Evolutionary conservation across 2,113 vertebrate genomes (phyloP).

Genomic region (Gyps fulvus): DNA sequence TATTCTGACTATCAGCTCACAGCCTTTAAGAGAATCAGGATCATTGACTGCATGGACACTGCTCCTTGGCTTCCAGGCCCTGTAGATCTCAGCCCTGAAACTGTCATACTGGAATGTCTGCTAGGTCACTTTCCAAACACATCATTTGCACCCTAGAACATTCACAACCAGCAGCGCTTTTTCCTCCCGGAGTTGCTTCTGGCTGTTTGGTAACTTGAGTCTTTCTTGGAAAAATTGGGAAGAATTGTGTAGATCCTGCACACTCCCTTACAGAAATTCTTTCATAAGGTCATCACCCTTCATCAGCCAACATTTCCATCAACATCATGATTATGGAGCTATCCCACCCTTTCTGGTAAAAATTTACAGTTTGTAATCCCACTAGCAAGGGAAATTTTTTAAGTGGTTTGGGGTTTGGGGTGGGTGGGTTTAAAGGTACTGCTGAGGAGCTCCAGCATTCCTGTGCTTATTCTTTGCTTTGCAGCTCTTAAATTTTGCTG

Average conservation of each 20-base stretch:
- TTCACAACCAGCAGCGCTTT: background rate
- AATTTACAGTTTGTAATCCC: background rate
- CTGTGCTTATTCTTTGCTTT: background rate
- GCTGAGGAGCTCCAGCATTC: background rate
- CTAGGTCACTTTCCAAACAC: background rate
- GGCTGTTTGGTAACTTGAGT: background rate
- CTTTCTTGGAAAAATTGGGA: background rate
- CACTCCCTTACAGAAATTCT: background rate
- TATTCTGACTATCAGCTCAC: background rate
- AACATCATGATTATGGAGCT: background rate
- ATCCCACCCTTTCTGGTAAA: background rate
- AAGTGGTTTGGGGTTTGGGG: background rate
- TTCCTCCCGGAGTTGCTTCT: background rate
- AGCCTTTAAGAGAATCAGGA: background rate
- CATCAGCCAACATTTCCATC: background rate
- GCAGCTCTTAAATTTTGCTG: background rate
- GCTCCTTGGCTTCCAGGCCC: background rate
- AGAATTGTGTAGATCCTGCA: background rate
- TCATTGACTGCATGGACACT: background rate
- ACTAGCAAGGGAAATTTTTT: background rate
- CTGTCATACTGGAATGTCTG: background rate
- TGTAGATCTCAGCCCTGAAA: background rate
- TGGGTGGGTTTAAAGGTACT: background rate
- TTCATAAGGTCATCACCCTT: background rate
- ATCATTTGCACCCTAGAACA: background rate